Evolutionary conservation across 2,888 invertebrate genomes (phyloP), one percentile per base, ranked within the genome.

Genomic region (Sphinx pinastri): DNA sequence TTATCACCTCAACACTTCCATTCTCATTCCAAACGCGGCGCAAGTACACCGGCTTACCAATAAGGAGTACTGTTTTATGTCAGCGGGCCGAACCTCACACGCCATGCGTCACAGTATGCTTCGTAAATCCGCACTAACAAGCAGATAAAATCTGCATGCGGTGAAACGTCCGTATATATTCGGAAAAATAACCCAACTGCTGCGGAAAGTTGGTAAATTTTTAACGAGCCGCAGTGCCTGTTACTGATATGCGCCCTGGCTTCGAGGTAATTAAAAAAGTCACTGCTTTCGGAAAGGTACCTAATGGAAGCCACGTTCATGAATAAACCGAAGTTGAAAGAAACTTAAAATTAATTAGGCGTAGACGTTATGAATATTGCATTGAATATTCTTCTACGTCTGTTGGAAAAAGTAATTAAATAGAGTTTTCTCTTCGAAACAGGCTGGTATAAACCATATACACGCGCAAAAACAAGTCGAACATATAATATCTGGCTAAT

Each of bases 121-220:
- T 63, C 63, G 63, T 63, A 63, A 63, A 63, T 63, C 63, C 49
- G 19, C 19, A 63, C 63, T 63, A 63, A 63, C 63, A 49, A 63
- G 63, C 63, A 63, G 63, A 63, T 63, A 49, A 63, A 19, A 63
- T 63, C 49, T 63, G 49, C 63, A 63, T 63, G 63, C 16, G 19
- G 19, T 63, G 63, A 63, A 63, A 63, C 13, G 19, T 49, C 63
- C 19, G 63, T 63, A 63, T 63, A 19, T 63, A 63, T 63, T 63
- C 49, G 49, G 63, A 63, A 63, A 63, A 63, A 63, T 63, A 60
- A 12, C 19, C 47, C 63, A 16, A 49, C 19, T 11, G 19, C 63
- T 63, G 47, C 60, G 45, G 13, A 47, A 19, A 49, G 63, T 49
- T 63, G 49, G 19, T 49, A 19, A 19, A 60, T 60, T 63, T 49